Conservation (phyloP, 2,113 vertebrate genomes). For the Sphaerodactylus townsendi region DNA sequence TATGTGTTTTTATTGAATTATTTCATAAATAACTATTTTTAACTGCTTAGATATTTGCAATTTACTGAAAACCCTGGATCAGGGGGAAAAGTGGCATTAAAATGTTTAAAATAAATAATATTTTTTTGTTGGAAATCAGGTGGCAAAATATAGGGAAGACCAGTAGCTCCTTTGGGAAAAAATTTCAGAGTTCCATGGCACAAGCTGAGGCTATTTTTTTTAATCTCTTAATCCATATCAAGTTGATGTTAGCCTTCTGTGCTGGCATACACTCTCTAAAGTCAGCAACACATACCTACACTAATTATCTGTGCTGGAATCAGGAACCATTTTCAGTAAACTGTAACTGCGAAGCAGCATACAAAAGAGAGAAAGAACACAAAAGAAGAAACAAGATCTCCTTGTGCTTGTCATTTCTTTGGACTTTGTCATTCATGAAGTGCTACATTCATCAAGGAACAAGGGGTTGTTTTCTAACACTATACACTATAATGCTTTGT, state of each 20-base stretch:
- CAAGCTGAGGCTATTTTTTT: background rate
- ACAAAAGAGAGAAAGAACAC: too few species aligned
- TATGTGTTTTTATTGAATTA: too few species aligned
- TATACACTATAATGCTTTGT: background rate
- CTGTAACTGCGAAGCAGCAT: background rate
- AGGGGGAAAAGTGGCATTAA: too few species aligned
- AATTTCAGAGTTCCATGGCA: background rate
- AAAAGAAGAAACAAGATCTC: background rate
- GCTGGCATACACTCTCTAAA: background rate
- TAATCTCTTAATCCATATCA: background rate
- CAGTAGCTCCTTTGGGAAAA: background rate
- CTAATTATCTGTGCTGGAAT: background rate
- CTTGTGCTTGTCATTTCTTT: background rate
- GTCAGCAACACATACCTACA: background rate
- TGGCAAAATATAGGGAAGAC: background rate
- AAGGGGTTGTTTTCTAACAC: conserved; percentile 13
- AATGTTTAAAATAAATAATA: too few species aligned
- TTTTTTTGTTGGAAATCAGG: too few species aligned
- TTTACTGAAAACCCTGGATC: too few species aligned
- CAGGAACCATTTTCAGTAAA: background rate
- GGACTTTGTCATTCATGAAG: conserved; percentile 14
- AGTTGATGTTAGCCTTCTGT: background rate
- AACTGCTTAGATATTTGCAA: too few species aligned
- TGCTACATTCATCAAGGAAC: background rate
- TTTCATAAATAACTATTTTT: too few species aligned